Evolutionary conservation across 2,888 invertebrate species (phyloP), one percentile per base, ranked within the genome.

Genomic region (Celastrina argiolus): DNA sequence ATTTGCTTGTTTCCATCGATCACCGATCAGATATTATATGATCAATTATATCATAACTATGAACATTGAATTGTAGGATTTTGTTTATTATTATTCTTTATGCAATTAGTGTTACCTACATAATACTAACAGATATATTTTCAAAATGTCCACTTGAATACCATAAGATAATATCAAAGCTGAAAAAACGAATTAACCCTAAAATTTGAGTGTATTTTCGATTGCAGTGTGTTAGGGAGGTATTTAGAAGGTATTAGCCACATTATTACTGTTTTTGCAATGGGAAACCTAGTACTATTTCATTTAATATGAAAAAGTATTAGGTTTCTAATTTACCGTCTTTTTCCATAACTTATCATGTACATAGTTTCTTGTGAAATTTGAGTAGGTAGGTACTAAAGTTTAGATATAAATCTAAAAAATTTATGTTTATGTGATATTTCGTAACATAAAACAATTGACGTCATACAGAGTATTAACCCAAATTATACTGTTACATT

Each of bases 1-100:
- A 36, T 39, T 61, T 61, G 14, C 61, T 61, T 61, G 61, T 34
- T 34, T 16, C 36, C 14, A 61, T 26, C 34, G 61, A 61, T 39
- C 61, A 39, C 6, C 2, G 39, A 22, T 39, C 61, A 4, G 31
- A 31, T 31, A 51, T 18, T 45, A 51, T 22, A 51, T 10, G 10
- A 45, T 0, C 16, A 51, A 51, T 26, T 22, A 51, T 26, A 22
- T 18, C 18, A 45, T 18, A 45, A 22, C 45, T 18, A 22, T 45
- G 10, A 45, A 10, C 18, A 1, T 10, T 18, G n/a, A 22, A 22
- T 14, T 16, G 7, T 18, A 8, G 42, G 31, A 31, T 31, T 31
- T 31, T n/a, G n/a, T n/a, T 3, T 31, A 31, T 1, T 5, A 31
- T 28, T 28, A n/a, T n/a, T n/a, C n/a, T n/a, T n/a, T n/a, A n/a